Percentiles rank a stretch among this genome's conserved stretches.
Evolutionary conservation across 2,888 invertebrate species (phyloP).

Genomic region (Hartigia nigra): DNA sequence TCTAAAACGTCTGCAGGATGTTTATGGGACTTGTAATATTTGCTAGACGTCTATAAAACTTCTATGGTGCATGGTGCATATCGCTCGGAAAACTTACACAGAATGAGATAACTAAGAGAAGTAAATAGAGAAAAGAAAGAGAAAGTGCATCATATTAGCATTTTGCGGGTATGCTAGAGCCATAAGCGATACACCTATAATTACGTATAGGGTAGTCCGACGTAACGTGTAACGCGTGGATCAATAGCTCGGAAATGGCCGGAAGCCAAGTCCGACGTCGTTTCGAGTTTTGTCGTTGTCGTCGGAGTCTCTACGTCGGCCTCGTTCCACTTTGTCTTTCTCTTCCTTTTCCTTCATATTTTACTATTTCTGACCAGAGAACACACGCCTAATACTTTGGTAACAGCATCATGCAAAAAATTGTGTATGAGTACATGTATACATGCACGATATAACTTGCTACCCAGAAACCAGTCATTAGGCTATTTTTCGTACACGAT

Average conservation of each 20-base stretch:
- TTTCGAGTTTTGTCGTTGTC: constrained; percentile 63
- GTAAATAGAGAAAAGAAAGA: not conserved
- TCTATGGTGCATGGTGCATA: not conserved
- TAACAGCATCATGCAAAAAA: not conserved
- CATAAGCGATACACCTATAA: constrained; percentile 55
- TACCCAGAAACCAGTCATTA: not conserved
- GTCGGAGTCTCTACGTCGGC: constrained; percentile 45
- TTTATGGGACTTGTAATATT: not conserved
- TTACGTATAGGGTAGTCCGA: constrained; percentile 58
- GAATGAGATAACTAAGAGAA: not conserved
- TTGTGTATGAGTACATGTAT: not conserved
- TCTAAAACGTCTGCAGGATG: not conserved
- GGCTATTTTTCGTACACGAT: not conserved
- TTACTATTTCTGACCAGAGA: not conserved
- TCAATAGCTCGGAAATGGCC: constrained; percentile 63
- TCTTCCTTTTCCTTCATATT: no score
- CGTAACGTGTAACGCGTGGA: constrained; percentile 56
- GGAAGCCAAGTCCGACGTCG: constrained; percentile 64
- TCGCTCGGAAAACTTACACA: not conserved
- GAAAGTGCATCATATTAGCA: not conserved
- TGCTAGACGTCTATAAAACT: not conserved
- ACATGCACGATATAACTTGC: not conserved
- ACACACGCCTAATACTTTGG: not conserved
- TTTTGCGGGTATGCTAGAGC: not conserved
- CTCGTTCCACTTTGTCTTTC: constrained; percentile 49